Conservation (phyloP, 2,888 invertebrate genomes). For the Tenodera sinensis region DNA sequence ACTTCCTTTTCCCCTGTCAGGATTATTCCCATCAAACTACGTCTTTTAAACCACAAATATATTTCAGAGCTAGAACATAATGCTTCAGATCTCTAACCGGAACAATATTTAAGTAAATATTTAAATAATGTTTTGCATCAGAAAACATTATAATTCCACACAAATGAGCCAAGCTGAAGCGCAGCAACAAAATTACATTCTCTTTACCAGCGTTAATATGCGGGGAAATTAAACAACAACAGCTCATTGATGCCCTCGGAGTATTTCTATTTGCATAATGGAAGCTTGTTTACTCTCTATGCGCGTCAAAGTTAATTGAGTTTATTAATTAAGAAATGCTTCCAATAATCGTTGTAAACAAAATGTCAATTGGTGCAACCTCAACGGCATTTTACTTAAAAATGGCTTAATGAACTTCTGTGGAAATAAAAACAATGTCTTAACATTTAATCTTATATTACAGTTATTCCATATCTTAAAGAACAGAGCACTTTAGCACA, state of each 20-base stretch:
- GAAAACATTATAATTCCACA: background rate
- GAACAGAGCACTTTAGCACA: too few relatives aligned
- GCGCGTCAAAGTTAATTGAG: background rate
- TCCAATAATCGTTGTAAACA: background rate
- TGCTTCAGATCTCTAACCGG: too few relatives aligned
- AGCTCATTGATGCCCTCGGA: background rate
- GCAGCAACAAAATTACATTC: background rate
- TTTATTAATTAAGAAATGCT: background rate
- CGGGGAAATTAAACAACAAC: background rate
- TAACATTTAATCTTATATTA: too few relatives aligned
- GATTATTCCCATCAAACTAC: too few relatives aligned
- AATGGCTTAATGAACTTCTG: background rate
- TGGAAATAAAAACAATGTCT: too few relatives aligned
- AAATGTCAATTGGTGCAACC: background rate
- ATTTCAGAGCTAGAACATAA: too few relatives aligned
- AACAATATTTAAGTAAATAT: background rate
- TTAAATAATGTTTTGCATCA: background rate
- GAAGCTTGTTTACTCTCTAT: background rate
- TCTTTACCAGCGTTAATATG: background rate
- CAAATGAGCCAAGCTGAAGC: background rate
- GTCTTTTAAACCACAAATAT: too few relatives aligned
- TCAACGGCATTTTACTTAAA: background rate
- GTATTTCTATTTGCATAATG: background rate
- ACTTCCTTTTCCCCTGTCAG: too few relatives aligned
- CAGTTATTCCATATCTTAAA: too few relatives aligned